Conservation (phyloP, 1,140 invertebrate genomes). For the Pygmarrhopalites habei region DNA sequence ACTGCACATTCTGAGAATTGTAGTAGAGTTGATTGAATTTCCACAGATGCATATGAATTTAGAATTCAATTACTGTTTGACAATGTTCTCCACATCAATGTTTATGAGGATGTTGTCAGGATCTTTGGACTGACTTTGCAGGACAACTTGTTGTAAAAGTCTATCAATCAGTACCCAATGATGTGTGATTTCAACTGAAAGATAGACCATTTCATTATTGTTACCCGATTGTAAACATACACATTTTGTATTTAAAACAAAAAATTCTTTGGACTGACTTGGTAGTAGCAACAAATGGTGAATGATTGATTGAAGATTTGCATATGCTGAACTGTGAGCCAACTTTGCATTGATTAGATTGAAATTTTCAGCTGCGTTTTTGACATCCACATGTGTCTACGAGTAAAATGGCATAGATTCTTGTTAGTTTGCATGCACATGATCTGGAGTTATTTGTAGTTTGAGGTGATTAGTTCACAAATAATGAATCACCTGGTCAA, state of each 20-base stretch:
- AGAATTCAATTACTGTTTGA: slow-evolving; percentile 27
- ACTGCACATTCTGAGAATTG: too few species aligned
- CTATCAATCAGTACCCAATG: slow-evolving; percentile 92
- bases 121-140: slow-evolving; percentile 16
- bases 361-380: slow-evolving; percentile 89
- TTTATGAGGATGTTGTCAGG: slow-evolving; percentile 17
- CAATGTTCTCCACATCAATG: slow-evolving; percentile 24
- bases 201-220: not conserved
- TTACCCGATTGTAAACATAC: not conserved
- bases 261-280: too few species aligned
- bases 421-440: too few species aligned
- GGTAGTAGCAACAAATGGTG: slow-evolving; percentile 86
- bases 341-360: slow-evolving; percentile 83
- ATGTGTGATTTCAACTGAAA: slow-evolving; percentile 49
- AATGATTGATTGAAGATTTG: slow-evolving; percentile 83
- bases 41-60: too few species aligned
- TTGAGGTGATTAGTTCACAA: too few species aligned
- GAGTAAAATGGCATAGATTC: too few species aligned
- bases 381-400: slow-evolving; percentile 86
- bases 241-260: slow-evolving; percentile 1
- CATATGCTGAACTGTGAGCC: slow-evolving; percentile 84
- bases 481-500: slow-evolving; percentile 57
- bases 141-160: slow-evolving; percentile 87
- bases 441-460: too few species aligned
- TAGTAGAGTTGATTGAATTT: too few species aligned